Evolutionary conservation across 2,113 vertebrate genomes (phyloP), one percentile per base, ranked within the genome.

Genomic region (Scopus umbretta): DNA sequence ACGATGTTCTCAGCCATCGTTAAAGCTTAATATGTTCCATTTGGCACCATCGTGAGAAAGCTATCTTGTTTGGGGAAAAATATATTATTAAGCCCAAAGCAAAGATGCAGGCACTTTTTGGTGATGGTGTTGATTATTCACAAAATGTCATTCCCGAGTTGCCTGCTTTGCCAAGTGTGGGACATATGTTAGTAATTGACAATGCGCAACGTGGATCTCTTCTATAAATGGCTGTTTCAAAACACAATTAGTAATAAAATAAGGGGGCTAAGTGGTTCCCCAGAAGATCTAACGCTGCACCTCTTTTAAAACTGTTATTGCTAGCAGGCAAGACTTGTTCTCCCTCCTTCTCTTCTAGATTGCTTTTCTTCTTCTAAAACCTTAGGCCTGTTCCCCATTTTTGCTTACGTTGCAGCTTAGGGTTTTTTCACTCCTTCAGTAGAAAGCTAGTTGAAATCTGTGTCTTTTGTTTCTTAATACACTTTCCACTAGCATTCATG

Each of bases 111-210:
- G 68, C 81, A 59, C 90, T 96, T 92, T 78, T 94, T 92, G 83
- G 76, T 90, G 91, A 86, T 96, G 91, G 88, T 92, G 84, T 81
- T 95, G 72, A 95, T 97, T 97, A 97, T 96, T 94, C 87, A 50
- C 63, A 86, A 97, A 96, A 94, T 93, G 93, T 96, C 93, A 85
- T 92, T 96, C 94, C 52, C 1, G 0, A 86, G 47, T 70, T 62
- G 29, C 53, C 72, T 94, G 72, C 42, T 95, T 95, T 91, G 93
- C 84, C 90, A 91, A 96, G 63, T 13, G 42, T 67, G 42, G 90
- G 81, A 88, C 98, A 98, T 95, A 66, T 98, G 98, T 97, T 98
- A 96, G 92, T 67, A 97, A 98, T 98, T 62, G 86, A 75, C 94
- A 88, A 58, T 11, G 43, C 13, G 55, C 92, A 97, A 38, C 88